A percentile compares a stretch with the other conserved stretches of the same genome.
phyloP scores from a whole-genome alignment of 2,888 invertebrate species.

The Chaitophorus viminalis region DNA sequence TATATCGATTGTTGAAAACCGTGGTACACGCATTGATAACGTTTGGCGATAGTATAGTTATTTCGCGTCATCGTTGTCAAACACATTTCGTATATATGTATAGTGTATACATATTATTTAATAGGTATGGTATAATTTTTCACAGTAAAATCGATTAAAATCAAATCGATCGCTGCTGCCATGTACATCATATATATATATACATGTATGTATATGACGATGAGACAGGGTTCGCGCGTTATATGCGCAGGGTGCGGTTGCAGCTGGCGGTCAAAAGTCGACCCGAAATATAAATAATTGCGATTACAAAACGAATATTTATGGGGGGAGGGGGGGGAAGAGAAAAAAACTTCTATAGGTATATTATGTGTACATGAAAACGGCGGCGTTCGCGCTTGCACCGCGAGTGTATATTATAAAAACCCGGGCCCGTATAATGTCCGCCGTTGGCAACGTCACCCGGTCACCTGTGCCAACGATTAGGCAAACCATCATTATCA shows the following conservation, averaged over 20 bases:
- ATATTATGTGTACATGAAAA: too few species aligned
- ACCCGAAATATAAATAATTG: constrained; percentile 14
- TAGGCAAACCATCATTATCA: constrained; percentile 58
- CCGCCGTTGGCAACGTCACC: constrained; percentile 58
- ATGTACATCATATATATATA: too few species aligned
- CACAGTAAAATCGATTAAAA: too few species aligned
- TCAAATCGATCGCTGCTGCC: neutral
- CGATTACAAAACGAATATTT: constrained; percentile 7
- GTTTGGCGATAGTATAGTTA: too few species aligned
- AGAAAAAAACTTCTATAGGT: neutral
- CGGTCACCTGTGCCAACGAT: constrained; percentile 60
- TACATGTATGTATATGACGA: too few species aligned
- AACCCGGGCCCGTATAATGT: constrained; percentile 11
- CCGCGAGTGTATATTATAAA: neutral
- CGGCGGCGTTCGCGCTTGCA: neutral
- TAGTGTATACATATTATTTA: too few species aligned
- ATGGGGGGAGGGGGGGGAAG: too few species aligned
- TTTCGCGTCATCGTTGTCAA: too few species aligned
- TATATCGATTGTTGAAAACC: too few species aligned
- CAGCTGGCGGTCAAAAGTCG: constrained; percentile 2
- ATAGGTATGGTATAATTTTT: too few species aligned
- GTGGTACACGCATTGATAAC: too few species aligned
- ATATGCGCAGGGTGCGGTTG: neutral
- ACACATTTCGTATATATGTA: too few species aligned
- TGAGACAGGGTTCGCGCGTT: neutral